Percentiles rank a stretch among this genome's conserved stretches.
Conservation (phyloP, 2,113 vertebrate species). For the Xiphias gladius region DNA sequence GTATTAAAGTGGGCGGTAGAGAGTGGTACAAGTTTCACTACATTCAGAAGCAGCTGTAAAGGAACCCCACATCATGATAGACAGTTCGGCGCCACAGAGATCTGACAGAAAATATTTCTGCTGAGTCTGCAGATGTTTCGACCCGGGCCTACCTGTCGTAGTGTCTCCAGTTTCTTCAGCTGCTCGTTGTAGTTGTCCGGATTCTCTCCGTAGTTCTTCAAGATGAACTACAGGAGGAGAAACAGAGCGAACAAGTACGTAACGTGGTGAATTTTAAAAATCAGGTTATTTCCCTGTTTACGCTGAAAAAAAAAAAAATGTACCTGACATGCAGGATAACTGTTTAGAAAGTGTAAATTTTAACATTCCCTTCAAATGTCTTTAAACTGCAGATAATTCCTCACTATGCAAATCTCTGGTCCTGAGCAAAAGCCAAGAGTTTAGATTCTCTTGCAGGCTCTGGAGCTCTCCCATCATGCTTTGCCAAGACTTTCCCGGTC, state of each 20-base stretch:
- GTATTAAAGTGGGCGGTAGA: background rate
- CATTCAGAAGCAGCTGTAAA: background rate
- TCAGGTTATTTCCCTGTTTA: background rate
- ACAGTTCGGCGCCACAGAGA: background rate
- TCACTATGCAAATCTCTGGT: slow-evolving; percentile 8
- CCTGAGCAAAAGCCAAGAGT: background rate
- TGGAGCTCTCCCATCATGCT: slow-evolving; percentile 34
- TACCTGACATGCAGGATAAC: background rate
- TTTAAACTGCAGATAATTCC: background rate
- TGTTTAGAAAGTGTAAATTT: background rate
- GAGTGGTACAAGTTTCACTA: background rate
- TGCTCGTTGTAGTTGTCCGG: slow-evolving; percentile 97
- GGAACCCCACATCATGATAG: background rate
- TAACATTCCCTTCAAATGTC: background rate
- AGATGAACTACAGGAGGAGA: slow-evolving; percentile 87
- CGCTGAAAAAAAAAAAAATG: background rate
- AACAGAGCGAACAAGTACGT: background rate
- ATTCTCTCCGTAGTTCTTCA: slow-evolving; percentile 97
- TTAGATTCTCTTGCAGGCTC: background rate
- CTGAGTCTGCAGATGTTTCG: background rate
- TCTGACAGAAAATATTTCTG: background rate
- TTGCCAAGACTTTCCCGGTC: slow-evolving; percentile 27
- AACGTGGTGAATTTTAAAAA: background rate
- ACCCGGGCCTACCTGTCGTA: slow-evolving; percentile 88
- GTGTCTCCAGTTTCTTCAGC: slow-evolving; percentile 94